phyloP scores from a whole-genome alignment of 2,888 invertebrate species.

The Patella depressa region DNA sequence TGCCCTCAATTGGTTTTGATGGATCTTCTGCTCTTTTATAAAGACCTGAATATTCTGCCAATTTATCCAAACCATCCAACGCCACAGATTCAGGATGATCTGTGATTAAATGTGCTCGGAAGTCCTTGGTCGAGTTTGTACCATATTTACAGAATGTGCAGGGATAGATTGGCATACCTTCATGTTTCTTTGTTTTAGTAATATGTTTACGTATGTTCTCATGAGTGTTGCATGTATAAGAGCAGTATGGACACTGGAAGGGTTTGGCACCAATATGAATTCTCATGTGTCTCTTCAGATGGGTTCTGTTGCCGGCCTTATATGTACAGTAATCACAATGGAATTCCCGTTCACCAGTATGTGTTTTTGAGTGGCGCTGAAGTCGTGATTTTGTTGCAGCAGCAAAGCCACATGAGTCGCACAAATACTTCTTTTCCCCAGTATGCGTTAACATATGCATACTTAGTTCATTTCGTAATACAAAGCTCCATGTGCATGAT shows the following conservation, averaged over 20 bases:
- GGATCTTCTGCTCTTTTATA: constrained; percentile 56
- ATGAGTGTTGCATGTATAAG: constrained; percentile 78
- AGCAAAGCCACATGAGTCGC: constrained; percentile 87
- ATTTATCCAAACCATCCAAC: constrained; percentile 44
- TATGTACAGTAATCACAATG: constrained; percentile 70
- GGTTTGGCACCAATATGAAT: constrained; percentile 71
- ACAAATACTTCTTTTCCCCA: constrained; percentile 84
- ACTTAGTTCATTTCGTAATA: constrained; percentile 85
- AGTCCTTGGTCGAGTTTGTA: constrained; percentile 80
- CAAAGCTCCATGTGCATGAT: constrained; percentile 88
- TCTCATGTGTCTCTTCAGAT: constrained; percentile 68
- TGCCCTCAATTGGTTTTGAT: constrained; percentile 56
- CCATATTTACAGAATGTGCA: constrained; percentile 80
- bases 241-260: constrained; percentile 75
- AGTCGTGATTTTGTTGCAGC: constrained; percentile 64
- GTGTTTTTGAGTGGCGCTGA: constrained; percentile 64
- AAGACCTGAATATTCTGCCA: constrained; percentile 59
- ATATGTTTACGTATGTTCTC: constrained; percentile 92
- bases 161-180: constrained; percentile 83
- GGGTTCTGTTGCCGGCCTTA: constrained; percentile 66
- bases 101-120: constrained; percentile 78
- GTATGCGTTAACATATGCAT: constrained; percentile 91
- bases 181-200: constrained; percentile 83
- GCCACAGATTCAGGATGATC: constrained; percentile 72
- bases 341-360: constrained; percentile 67